Evolutionary conservation across 2,888 invertebrate species (phyloP), one percentile per base, ranked within the genome.

Genomic region (Chrysolina americana): DNA sequence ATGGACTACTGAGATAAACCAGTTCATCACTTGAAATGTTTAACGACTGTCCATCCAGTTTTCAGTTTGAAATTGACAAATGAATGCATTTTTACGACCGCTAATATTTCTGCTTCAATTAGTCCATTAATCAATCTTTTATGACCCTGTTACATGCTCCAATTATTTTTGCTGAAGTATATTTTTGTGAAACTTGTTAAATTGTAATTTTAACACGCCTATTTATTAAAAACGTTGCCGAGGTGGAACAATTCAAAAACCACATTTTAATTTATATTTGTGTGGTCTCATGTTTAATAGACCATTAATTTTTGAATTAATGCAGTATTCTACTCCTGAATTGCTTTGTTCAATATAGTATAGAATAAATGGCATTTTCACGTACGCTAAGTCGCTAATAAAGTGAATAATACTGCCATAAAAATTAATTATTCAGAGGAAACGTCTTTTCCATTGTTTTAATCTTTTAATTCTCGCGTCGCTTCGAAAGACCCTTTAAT

Each of bases 291-390:
- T 78, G 82, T 81, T 83, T 80, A 83, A 83, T 81, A 80, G 81
- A 74, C 82, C 81, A 81, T 83, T 81, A 81, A 82, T 82, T 81
- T 83, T 84, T 83, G 79, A 83, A 83, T 81, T 78, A 82, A 81
- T 78, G 81, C 83, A 78, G 80, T 79, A 82, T 82, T 82, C 81
- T 79, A 79, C 78, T 68, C 76, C 76, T 75, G 80, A 82, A 81
- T 81, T 76, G 80, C 78, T 56, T 69, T 63, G 80, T 79, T 80
- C 77, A 79, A 79, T 78, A 76, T 71, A 73, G 76, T 76, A 75
- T 76, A 75, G 72, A 76, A 80, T 78, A 79, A 80, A 81, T 78
- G 76, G 70, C 80, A 75, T 78, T 80, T 79, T 76, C 78, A 79
- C 77, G 78, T 79, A 72, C 76, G 65, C 69, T 68, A 73, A 76